Conservation (phyloP, 2,888 invertebrate genomes). For the Nomada hirtipes region DNA sequence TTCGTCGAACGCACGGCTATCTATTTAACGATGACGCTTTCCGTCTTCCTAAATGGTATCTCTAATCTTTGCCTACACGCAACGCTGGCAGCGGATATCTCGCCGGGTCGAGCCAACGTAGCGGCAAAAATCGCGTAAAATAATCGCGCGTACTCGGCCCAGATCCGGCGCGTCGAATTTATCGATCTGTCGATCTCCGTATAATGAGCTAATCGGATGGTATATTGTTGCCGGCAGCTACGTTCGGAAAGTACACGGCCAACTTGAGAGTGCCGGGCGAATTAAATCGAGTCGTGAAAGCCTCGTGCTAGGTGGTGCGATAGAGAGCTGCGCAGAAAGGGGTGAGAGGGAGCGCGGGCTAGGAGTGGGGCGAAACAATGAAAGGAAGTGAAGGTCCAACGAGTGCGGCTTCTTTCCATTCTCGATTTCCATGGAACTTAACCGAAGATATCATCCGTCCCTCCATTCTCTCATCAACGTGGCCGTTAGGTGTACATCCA, state of each 20-base stretch:
- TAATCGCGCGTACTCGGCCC: slow-evolving; percentile 66
- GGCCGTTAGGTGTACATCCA: slow-evolving; percentile 70
- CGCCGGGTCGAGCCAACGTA: slow-evolving; percentile 41
- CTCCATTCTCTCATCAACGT: slow-evolving; percentile 75
- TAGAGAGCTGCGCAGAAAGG: background rate
- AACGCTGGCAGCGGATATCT: slow-evolving; percentile 45
- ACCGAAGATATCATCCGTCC: slow-evolving; percentile 71
- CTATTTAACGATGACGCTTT: slow-evolving; percentile 37
- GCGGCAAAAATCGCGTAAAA: slow-evolving; percentile 65
- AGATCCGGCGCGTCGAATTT: slow-evolving; percentile 77
- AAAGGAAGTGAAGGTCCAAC: slow-evolving; percentile 84
- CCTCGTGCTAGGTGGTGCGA: background rate
- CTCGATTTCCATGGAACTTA: slow-evolving; percentile 72
- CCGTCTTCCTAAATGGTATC: slow-evolving; percentile 39
- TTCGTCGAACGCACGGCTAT: slow-evolving; percentile 36
- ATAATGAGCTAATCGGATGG: slow-evolving; percentile 82
- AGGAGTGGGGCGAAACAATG: slow-evolving; percentile 78
- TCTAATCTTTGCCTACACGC: slow-evolving; percentile 43
- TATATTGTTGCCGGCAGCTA: slow-evolving; percentile 64
- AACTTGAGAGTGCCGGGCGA: slow-evolving; percentile 54
- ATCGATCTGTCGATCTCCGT: slow-evolving; percentile 79
- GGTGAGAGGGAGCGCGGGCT: slow-evolving; percentile 22
- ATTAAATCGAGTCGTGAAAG: slow-evolving; percentile 13
- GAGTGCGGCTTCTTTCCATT: slow-evolving; percentile 80
- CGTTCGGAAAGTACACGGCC: slow-evolving; percentile 44